Evolutionary conservation across 53 echinoderm and acorn worm species (phyloP), one percentile per base, ranked within the genome.

Genomic region (Henricia sp.): DNA sequence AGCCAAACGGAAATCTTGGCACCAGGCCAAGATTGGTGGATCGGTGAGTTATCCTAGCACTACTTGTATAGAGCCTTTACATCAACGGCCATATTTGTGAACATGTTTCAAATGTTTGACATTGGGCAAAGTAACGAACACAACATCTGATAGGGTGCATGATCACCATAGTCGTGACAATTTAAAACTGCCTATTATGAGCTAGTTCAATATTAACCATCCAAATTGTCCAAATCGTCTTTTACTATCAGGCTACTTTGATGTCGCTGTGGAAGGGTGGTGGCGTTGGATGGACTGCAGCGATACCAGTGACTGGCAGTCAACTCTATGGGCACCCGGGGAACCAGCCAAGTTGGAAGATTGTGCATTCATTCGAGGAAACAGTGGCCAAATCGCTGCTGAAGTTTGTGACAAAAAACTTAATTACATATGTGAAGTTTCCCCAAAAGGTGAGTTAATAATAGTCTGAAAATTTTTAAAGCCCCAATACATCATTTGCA

Each of bases 281-380:
- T 89, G 92, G 92, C 82, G 68, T 17, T 92, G 92, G 92, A 57
- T 89, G 17, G 88, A 92, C 34, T 92, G 92, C 57, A 82, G 56
- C 19, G 74, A 66, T 35, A 68, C 92, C 33, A 40, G 73, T 30
- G 37, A 38, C 4, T 92, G 89, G 85, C 89, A 92, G 58, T 40
- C 71, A 14, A 26, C 69, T 27, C 70, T 88, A 3, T 91, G 91
- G 91, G 72, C 44, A 3, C 43, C 86, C 25, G 91, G 83, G 37
- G 75, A 84, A 67, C 88, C 88, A 75, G 83, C 75, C 57, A 52
- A 39, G 25, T 68, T 37, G 24, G 83, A 71, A 34, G 91, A 91
- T 68, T 88, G 88, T 38, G 91, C 74, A 36, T 84, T 75, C 29
- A 36, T 91, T 4, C 25, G 9, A 19, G 58, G 43, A 19, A 62